A percentile compares a stretch with the other conserved stretches of the same genome.
These are phyloP conservation scores for Leucoraja erinaceus DNA, from an alignment of 2,113 vertebrate species.

Conservation along the genomic window DNA sequence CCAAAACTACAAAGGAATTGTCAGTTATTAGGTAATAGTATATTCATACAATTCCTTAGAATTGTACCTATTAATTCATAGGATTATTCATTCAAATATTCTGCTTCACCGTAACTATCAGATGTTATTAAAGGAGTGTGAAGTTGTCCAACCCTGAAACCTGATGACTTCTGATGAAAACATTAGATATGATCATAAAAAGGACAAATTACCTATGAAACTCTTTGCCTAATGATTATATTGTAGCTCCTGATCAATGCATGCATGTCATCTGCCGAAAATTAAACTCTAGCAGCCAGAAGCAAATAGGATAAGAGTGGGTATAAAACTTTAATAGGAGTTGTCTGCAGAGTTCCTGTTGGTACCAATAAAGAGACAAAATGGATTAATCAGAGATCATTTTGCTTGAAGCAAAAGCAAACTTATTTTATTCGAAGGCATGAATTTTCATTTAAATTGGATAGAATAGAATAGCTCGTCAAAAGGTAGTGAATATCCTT, in stretches of 20 bases:
- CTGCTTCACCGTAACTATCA: not conserved
- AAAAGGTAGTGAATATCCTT: not conserved
- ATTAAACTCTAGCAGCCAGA: not conserved
- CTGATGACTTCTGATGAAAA: not conserved
- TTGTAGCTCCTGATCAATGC: not conserved
- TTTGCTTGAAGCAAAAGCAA: not conserved
- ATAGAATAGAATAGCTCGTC: not conserved
- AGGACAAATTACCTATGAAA: not conserved
- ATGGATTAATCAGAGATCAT: not conserved
- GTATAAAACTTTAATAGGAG: not conserved
- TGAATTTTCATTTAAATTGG: not conserved
- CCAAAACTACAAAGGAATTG: not conserved
- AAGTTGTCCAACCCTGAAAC: not conserved
- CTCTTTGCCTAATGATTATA: not conserved
- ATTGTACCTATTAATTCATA: not conserved
- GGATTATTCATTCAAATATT: not conserved
- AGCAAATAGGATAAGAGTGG: not conserved
- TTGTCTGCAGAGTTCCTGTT: not conserved
- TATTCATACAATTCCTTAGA: not conserved
- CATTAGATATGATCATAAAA: not conserved
- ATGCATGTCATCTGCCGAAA: not conserved
- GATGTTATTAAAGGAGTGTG: not conserved
- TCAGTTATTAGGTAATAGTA: not conserved
- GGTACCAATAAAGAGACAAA: not conserved
- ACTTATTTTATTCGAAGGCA: not conserved